phyloP scores from a whole-genome alignment of 2,113 vertebrate genomes.

The Mus pahari region DNA sequence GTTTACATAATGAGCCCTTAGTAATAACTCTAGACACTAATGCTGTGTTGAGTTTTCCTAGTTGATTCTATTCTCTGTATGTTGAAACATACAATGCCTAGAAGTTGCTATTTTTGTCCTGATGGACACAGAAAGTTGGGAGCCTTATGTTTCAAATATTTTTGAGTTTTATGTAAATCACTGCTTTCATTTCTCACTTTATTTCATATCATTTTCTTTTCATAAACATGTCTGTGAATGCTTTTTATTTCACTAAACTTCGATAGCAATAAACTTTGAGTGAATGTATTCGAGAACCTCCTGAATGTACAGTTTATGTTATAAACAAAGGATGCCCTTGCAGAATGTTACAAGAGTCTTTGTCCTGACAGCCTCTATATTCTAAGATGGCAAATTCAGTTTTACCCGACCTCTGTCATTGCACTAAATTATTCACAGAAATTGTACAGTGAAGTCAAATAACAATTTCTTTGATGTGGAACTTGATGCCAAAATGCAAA shows the following conservation, averaged over 20 bases:
- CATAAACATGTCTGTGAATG: not conserved
- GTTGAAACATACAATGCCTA: not conserved
- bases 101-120: not conserved
- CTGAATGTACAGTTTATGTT: not conserved
- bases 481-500: conserved; percentile 28
- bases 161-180: too few species aligned
- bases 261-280: not conserved
- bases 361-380: not conserved
- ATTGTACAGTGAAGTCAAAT: conserved; percentile 34
- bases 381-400: conserved; percentile 24
- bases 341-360: not conserved
- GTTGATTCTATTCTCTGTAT: not conserved
- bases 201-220: not conserved
- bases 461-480: not conserved
- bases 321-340: not conserved
- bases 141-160: not conserved
- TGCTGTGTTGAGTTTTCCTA: not conserved
- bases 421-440: conserved; percentile 32
- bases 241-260: not conserved
- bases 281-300: not conserved
- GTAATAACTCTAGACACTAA: not conserved
- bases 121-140: too few species aligned
- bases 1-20: not conserved
- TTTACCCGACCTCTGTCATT: not conserved
- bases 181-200: not conserved